A percentile compares a stretch with the other conserved stretches of the same genome.
Evolutionary conservation across 2,888 invertebrate genomes (phyloP).

Genomic region (Odontothrips loti): DNA sequence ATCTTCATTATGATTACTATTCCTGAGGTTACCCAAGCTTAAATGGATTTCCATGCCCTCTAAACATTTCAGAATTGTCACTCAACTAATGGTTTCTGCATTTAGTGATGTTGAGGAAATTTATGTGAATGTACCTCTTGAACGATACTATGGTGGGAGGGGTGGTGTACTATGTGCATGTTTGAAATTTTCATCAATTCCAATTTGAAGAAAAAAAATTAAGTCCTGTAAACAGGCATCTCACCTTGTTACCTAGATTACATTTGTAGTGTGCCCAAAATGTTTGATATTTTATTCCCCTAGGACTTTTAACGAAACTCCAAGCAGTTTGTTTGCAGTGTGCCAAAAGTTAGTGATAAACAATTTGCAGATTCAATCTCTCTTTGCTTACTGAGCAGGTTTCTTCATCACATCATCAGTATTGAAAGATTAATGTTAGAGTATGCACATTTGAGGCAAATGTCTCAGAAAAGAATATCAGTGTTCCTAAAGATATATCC

Average conservation of each 20-base stretch:
- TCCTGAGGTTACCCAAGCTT: no score
- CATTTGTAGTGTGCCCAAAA: neutral
- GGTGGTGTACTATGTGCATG: neutral
- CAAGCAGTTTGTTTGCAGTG: slow-evolving; percentile 26
- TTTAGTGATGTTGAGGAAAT: neutral
- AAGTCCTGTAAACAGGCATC: no score
- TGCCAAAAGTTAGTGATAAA: slow-evolving; percentile 10
- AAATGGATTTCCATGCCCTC: no score
- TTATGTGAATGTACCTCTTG: slow-evolving; percentile 5
- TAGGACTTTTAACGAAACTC: slow-evolving; percentile 12
- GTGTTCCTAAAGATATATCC: slow-evolving; percentile 10
- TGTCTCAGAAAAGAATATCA: neutral
- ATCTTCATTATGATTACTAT: neutral
- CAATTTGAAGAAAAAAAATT: neutral
- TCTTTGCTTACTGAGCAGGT: slow-evolving; percentile 1
- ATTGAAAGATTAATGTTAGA: neutral
- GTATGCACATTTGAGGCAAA: neutral
- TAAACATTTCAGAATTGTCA: no score
- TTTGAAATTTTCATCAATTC: neutral
- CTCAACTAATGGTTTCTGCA: neutral
- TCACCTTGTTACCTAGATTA: slow-evolving; percentile 4
- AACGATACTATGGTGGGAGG: slow-evolving; percentile 8
- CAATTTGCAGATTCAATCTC: neutral
- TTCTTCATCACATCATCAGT: neutral
- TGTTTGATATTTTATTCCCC: slow-evolving; percentile 11